Conservation (phyloP, 1,140 invertebrate species). For the Pseudomyrmex gracilis region DNA sequence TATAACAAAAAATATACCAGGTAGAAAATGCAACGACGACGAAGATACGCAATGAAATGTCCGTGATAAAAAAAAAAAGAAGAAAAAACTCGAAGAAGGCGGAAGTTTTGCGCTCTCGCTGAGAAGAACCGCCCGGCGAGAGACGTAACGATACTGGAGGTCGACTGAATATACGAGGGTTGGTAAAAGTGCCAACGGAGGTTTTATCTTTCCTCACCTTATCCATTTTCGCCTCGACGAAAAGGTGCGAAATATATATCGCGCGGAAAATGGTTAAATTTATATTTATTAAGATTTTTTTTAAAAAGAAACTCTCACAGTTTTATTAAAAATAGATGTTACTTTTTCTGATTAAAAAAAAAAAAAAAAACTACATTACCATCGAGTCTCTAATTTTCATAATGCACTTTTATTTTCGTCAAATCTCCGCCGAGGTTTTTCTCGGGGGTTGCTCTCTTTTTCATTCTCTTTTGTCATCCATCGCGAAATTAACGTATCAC, state of each 20-base stretch:
- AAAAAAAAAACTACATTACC: not conserved
- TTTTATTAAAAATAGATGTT: too few relatives aligned
- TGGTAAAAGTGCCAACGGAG: not conserved
- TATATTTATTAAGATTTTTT: too few relatives aligned
- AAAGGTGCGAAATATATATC: not conserved
- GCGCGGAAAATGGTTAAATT: too few relatives aligned
- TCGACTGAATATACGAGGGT: not conserved
- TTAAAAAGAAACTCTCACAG: too few relatives aligned
- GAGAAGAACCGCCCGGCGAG: conserved; percentile 1
- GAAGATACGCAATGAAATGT: conserved; percentile 33
- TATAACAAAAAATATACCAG: conserved; percentile 36
- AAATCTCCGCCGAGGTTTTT: not conserved
- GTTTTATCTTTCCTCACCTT: not conserved
- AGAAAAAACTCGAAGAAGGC: conserved; percentile 13
- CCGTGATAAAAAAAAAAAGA: conserved; percentile 20
- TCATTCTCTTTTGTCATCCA: not conserved
- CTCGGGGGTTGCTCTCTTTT: not conserved
- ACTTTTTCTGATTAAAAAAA: not conserved
- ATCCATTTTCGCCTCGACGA: conserved; percentile 21
- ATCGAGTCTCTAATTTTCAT: not conserved
- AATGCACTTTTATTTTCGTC: not conserved
- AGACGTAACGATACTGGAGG: conserved; percentile 7
- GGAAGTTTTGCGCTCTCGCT: conserved; percentile 20
- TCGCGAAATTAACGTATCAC: not conserved
- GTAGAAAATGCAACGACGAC: conserved; percentile 28